These are phyloP conservation scores for Lophura nycthemera DNA, from an alignment of 2,113 vertebrate genomes.

Conservation along the genomic window DNA sequence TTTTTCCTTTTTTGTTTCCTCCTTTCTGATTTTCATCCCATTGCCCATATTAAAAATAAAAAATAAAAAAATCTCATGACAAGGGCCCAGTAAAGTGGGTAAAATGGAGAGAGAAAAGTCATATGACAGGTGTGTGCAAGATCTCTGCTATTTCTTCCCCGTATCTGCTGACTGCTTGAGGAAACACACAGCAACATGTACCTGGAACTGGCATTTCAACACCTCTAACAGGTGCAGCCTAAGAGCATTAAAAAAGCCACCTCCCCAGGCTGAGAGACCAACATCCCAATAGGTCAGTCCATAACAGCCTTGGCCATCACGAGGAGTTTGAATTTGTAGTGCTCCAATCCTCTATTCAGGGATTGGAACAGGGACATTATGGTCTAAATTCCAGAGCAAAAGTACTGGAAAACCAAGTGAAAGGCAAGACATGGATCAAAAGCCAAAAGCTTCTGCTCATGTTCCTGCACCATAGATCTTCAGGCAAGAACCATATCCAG, in stretches of 20 bases:
- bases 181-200: not conserved
- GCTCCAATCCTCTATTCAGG: not conserved
- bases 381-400: not conserved
- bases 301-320: not conserved
- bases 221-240: not conserved
- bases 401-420: not conserved
- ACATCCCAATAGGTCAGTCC: not conserved
- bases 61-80: not conserved
- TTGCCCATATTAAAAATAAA: not conserved
- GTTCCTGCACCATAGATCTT: not conserved
- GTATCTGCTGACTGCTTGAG: not conserved
- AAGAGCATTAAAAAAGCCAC: not conserved
- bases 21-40: not conserved
- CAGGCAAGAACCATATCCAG: not conserved
- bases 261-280: not conserved
- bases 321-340: not conserved
- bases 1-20: not conserved
- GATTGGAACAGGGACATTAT: not conserved
- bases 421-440: not conserved
- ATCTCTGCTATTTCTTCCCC: not conserved
- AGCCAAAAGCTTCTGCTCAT: not conserved
- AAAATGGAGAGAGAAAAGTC: slow-evolving; percentile 12
- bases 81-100: slow-evolving; percentile 8
- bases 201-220: not conserved
- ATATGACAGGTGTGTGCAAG: not conserved